Conservation (phyloP, 2,797 vertebrate genomes). For the Cuniculus paca region DNA sequence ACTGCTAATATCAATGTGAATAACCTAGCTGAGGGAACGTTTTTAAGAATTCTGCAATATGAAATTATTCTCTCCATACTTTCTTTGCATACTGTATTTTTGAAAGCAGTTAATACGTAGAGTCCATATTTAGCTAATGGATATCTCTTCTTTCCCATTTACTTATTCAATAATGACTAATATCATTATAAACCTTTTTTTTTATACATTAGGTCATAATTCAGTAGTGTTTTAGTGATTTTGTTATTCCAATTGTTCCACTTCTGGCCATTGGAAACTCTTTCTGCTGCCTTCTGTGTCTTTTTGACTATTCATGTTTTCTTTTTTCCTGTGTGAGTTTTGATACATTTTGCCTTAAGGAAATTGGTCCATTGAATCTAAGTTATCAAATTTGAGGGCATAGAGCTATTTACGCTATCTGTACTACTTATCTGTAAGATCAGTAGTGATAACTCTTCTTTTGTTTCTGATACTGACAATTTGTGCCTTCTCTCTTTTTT, state of each 20-base stretch:
- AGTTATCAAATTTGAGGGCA: not conserved
- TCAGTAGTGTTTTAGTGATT: not conserved
- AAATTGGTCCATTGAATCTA: not conserved
- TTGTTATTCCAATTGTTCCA: not conserved
- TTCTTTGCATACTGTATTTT: not conserved
- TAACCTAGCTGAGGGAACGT: not conserved
- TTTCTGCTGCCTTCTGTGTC: not conserved
- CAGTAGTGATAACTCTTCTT: not conserved
- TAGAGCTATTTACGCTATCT: not conserved
- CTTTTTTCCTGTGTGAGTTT: not conserved
- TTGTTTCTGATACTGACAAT: not conserved
- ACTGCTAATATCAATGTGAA: not conserved
- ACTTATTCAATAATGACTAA: not conserved
- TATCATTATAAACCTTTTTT: not conserved
- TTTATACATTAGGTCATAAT: not conserved
- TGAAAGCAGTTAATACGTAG: not conserved
- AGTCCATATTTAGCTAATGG: not conserved
- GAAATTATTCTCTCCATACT: not conserved
- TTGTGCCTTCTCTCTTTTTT: not conserved
- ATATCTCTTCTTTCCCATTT: not conserved
- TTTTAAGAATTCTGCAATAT: not conserved
- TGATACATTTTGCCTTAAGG: not conserved
- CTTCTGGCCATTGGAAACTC: not conserved
- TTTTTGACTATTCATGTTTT: not conserved
- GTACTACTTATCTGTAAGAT: not conserved